Base-by-base conservation (phyloP, 2,888 invertebrate genomes). In the Caenorhabditis sp. region DNA sequence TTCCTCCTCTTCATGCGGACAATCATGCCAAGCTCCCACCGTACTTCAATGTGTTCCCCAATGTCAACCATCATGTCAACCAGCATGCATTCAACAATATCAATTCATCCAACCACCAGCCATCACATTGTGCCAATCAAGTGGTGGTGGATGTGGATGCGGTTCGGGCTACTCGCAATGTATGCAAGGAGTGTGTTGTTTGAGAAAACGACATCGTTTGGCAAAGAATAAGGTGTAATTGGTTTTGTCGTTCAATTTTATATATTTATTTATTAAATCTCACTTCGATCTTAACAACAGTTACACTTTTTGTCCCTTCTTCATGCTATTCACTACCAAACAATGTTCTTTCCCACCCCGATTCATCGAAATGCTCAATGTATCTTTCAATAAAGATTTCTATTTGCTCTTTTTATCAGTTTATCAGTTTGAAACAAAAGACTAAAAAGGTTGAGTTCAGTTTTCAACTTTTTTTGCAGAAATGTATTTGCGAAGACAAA, bases 151-250 rank as follows among this genome's bases (percentile, higher is more conserved):
- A 23, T 85, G 85, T 73, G 77, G 83, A 19, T 85, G 85, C 66
- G 81, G 81, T 55, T 70, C 71, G 37, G 85, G 85, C 36, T 85
- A 85, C 67, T 77, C 81, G 17, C 84, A 84, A 68, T 85, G 85
- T 66, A 83, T 83, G 83, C 84, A 83, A 71, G 84, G 84, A 36
- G 79, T 85, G 36, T 85, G 85, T 73, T 85, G 85, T 71, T 76
- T 85, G 26, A 78, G 85, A 36, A 82, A 81, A 58, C 71, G 85
- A 65, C 83, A 82, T 66, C 74, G 84, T 53, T 69, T 83, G 57
- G 81, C 80, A 27, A 84, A 83, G 74, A 81, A 77, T 62, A 81
- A 78, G 62, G n/a, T 75, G 36, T 75, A 61, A 69, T 59, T 10
- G 12, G 17, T 10, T 43, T 3, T 17, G 43, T 8, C 12, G 36